Percentiles rank a stretch among this genome's conserved stretches.
Evolutionary conservation across 2,888 invertebrate species (phyloP).

Genomic region (Coecobrya sp.): DNA sequence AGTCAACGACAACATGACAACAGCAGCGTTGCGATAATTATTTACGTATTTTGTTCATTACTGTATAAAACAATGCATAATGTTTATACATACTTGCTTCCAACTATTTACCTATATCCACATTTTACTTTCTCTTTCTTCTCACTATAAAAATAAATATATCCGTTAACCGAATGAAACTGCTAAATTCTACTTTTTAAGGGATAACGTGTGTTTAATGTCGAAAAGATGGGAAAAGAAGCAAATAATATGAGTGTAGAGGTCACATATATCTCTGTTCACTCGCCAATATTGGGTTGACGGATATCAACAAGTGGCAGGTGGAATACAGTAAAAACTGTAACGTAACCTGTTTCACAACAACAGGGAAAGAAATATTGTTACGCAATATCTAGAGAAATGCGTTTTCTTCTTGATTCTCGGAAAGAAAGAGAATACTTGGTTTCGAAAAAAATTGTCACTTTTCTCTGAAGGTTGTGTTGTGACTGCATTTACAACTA

Average conservation of each 20-base stretch:
- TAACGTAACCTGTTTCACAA: not conserved
- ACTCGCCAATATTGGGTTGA: not conserved
- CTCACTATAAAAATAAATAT: not conserved
- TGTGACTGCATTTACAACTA: slow-evolving; percentile 32
- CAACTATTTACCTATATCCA: not conserved
- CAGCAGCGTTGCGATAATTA: not conserved
- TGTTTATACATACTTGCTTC: not conserved
- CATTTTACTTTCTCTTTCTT: not conserved
- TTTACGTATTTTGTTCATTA: not conserved
- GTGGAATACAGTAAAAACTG: not conserved
- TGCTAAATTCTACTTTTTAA: not conserved
- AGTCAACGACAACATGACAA: not conserved
- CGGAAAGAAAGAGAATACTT: not conserved
- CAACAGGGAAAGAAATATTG: not conserved
- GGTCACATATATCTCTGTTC: not conserved
- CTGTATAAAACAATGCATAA: slow-evolving; percentile 21
- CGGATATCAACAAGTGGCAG: slow-evolving; percentile 61
- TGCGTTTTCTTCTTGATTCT: slow-evolving; percentile 12
- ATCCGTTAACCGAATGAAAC: not conserved
- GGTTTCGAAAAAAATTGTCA: not conserved
- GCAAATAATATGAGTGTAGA: not conserved
- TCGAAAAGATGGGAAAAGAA: not conserved
- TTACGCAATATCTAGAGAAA: not conserved
- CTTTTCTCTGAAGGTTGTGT: slow-evolving; percentile 40
- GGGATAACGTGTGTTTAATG: not conserved